A percentile compares a stretch with the other conserved stretches of the same genome.
Conservation (phyloP, 2,888 invertebrate genomes). For the Ochlodes sylvanus region DNA sequence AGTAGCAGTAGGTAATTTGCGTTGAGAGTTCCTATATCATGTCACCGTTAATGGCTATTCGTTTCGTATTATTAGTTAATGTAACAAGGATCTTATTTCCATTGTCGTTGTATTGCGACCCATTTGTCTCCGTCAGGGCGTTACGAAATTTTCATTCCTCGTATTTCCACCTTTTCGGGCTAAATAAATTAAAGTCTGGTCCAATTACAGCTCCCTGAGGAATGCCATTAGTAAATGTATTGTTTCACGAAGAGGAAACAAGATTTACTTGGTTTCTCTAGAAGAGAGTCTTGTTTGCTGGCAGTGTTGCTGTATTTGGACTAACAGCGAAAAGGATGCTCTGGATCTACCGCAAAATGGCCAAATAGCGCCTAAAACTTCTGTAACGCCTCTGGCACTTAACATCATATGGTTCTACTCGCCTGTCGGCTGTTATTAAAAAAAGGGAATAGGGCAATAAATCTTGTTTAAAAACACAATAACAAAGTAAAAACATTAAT, state of each 20-base stretch:
- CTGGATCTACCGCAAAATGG: no score
- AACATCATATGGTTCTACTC: no score
- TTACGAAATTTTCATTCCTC: slow-evolving; percentile 11
- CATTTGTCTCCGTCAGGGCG: slow-evolving; percentile 25
- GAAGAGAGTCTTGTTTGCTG: no score
- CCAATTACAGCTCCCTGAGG: slow-evolving; percentile 18
- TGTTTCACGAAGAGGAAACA: not conserved
- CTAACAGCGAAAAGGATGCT: no score
- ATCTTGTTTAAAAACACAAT: no score
- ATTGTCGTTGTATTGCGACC: slow-evolving; percentile 7
- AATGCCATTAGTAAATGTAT: slow-evolving; percentile 2
- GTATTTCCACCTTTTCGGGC: slow-evolving; percentile 21
- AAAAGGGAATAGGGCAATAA: no score
- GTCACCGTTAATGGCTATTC: not conserved
- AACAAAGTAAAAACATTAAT: not conserved
- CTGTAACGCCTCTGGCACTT: no score
- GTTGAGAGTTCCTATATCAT: not conserved
- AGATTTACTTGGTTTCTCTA: not conserved
- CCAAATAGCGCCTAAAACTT: no score
- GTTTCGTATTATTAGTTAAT: not conserved
- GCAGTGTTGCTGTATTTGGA: no score
- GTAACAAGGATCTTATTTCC: slow-evolving; percentile 3
- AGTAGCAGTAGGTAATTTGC: not conserved
- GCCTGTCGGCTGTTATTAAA: no score
- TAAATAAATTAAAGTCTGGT: slow-evolving; percentile 20